Percentiles rank a stretch among this genome's conserved stretches.
Conservation (phyloP, 2,888 invertebrate genomes). For the Drosophila mercatorum region DNA sequence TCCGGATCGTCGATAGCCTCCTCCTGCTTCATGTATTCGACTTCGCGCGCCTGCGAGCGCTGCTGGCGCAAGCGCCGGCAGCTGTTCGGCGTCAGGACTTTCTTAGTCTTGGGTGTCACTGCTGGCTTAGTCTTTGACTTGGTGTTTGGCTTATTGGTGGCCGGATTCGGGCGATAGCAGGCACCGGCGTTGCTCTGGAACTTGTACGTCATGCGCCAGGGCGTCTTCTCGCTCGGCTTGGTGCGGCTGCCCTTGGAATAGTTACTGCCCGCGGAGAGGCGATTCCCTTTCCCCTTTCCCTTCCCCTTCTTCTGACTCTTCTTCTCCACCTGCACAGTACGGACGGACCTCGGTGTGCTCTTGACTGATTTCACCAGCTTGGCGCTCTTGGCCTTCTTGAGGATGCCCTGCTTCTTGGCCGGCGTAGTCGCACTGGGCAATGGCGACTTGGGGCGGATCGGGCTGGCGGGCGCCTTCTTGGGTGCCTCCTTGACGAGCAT, state of each 20-base stretch:
- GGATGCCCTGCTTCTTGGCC: not conserved
- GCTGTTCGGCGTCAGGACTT: not conserved
- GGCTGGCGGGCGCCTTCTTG: not conserved
- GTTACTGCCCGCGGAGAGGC: conserved; percentile 35
- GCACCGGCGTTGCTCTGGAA: conserved; percentile 25
- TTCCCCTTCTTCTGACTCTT: not conserved
- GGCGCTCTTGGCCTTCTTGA: conserved; percentile 4
- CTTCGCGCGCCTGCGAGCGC: conserved; percentile 27
- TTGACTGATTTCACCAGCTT: not conserved
- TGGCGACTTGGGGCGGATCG: no score
- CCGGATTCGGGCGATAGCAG: not conserved
- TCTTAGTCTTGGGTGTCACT: not conserved
- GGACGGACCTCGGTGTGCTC: not conserved
- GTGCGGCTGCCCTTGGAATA: not conserved
- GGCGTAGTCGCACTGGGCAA: no score
- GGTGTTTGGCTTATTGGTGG: not conserved
- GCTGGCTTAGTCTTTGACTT: not conserved
- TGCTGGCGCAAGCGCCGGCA: conserved; percentile 4
- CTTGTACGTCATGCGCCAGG: conserved; percentile 23
- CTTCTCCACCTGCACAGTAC: not conserved
- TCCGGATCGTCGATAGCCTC: conserved; percentile 54
- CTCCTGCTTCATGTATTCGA: conserved; percentile 41
- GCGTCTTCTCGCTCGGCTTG: not conserved
- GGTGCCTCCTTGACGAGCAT: not conserved
- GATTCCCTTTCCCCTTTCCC: not conserved